Evolutionary conservation across 2,797 vertebrate genomes (phyloP).

Genomic region (Enteromius thamalakanensis): DNA sequence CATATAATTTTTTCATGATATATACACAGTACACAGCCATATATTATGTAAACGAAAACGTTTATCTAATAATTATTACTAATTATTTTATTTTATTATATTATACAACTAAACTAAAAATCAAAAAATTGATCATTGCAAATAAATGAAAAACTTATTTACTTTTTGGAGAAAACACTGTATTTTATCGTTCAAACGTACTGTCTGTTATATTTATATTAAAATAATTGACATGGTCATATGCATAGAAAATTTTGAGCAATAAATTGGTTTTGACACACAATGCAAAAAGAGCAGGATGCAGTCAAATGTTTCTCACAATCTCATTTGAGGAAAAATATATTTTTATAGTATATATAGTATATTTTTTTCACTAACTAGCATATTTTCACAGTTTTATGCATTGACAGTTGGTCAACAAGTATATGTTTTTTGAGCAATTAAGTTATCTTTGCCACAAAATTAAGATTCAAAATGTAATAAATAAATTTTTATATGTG

Average conservation of each 20-base stretch:
- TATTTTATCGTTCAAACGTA: background rate
- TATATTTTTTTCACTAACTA: background rate
- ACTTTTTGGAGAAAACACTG: background rate
- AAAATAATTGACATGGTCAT: background rate
- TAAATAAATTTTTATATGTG: background rate
- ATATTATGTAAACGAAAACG: too few relatives aligned
- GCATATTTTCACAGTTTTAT: background rate
- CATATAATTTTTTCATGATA: background rate
- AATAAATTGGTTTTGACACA: background rate
- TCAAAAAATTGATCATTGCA: background rate
- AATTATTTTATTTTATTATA: background rate
- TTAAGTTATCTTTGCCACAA: background rate
- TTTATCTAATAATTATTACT: too few relatives aligned
- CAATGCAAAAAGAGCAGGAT: background rate
- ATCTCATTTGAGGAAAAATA: background rate
- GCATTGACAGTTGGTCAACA: background rate
- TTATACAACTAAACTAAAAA: background rate
- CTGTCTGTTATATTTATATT: background rate
- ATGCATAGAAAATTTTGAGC: background rate
- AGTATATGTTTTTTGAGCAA: background rate
- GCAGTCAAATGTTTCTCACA: background rate
- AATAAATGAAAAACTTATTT: background rate
- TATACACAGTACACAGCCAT: too few relatives aligned
- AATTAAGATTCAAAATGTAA: background rate
- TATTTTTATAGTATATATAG: too few relatives aligned